Percentiles rank a stretch among this genome's conserved stretches.
Evolutionary conservation across 2,113 vertebrate species (phyloP).

Genomic region (Tonatia bakeri): DNA sequence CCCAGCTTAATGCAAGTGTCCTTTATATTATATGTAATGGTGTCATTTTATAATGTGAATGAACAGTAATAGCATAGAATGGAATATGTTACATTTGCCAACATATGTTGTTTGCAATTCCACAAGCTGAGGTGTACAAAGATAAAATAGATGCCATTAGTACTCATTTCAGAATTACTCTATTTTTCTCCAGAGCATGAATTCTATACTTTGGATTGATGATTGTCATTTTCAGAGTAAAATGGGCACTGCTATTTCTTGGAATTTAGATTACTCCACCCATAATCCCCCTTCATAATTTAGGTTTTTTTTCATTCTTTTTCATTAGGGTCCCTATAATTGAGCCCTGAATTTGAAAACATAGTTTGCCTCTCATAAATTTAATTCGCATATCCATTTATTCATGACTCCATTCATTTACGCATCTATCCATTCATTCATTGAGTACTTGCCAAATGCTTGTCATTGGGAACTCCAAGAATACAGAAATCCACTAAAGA

Average conservation of each 20-base stretch:
- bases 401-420: neutral
- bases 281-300: neutral
- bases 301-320: neutral
- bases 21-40: neutral
- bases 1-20: constrained; percentile 14
- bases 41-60: constrained; percentile 55
- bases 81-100: constrained; percentile 38
- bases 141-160: constrained; percentile 19
- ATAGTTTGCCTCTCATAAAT: neutral
- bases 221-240: constrained; percentile 43
- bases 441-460: neutral
- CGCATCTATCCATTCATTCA: neutral
- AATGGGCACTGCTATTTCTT: neutral
- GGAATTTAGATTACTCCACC: neutral
- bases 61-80: constrained; percentile 51
- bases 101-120: constrained; percentile 53
- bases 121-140: constrained; percentile 29
- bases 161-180: constrained; percentile 57
- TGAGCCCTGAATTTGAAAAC: neutral
- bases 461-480: neutral
- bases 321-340: neutral
- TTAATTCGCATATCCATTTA: neutral
- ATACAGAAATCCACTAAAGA: neutral
- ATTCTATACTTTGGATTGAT: neutral
- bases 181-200: neutral